phyloP scores from a whole-genome alignment of 2,797 vertebrate species.

The Sphaeramia orbicularis region DNA sequence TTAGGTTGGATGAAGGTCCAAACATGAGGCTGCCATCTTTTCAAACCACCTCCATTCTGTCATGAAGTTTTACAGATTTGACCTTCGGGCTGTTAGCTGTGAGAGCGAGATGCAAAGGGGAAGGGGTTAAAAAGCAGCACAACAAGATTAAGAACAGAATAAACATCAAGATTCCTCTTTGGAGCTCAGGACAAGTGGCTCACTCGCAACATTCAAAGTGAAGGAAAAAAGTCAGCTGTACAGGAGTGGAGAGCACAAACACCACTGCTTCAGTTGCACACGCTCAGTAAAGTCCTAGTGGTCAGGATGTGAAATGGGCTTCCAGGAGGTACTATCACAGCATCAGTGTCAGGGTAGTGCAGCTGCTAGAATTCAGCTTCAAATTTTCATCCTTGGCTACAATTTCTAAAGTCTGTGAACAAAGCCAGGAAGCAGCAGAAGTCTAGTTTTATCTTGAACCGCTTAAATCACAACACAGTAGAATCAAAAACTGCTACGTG shows the following conservation, averaged over 20 bases:
- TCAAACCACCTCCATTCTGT: background rate
- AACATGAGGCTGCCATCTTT: slow-evolving; percentile 17
- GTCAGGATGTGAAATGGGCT: too few relatives aligned
- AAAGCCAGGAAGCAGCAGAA: too few relatives aligned
- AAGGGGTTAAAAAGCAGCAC: slow-evolving; percentile 62
- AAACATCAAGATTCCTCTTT: slow-evolving; percentile 70
- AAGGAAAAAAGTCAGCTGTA: slow-evolving; percentile 34
- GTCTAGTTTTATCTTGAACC: too few relatives aligned
- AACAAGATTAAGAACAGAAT: slow-evolving; percentile 48
- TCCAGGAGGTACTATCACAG: too few relatives aligned
- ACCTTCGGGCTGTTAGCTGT: slow-evolving; percentile 7
- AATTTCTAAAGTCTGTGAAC: too few relatives aligned
- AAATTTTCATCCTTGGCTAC: too few relatives aligned
- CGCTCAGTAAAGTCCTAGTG: too few relatives aligned
- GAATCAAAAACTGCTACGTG: too few relatives aligned
- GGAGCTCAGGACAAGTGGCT: slow-evolving; percentile 62
- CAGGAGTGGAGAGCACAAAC: slow-evolving; percentile 53
- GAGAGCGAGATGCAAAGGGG: slow-evolving; percentile 13
- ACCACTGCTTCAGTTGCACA: slow-evolving; percentile 43
- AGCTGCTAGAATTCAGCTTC: too few relatives aligned
- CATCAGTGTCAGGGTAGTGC: too few relatives aligned
- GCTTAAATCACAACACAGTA: too few relatives aligned
- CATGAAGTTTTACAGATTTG: background rate
- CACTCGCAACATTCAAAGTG: slow-evolving; percentile 66
- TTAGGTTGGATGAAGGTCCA: slow-evolving; percentile 33